Conservation (phyloP, 2,113 vertebrate genomes). For the rabbit (Oryctolagus cuniculus) region DNA sequence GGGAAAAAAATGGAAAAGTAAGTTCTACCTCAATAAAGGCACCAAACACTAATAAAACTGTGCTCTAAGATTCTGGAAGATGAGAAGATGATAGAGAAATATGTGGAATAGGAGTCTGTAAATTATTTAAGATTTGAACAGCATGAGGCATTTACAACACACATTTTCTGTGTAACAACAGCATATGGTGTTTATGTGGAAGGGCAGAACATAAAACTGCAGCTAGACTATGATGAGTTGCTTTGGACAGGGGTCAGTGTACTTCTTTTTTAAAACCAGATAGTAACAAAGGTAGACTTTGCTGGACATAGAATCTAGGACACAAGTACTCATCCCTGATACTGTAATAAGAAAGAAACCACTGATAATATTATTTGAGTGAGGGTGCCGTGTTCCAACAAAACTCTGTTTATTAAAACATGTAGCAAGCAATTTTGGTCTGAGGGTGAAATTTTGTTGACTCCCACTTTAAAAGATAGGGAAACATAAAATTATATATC, state of each 20-base stretch:
- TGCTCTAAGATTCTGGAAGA: neutral
- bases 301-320: neutral
- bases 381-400: neutral
- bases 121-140: neutral
- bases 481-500: neutral
- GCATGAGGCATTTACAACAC: neutral
- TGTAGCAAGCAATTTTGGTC: neutral
- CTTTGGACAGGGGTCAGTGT: neutral
- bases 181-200: neutral
- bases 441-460: neutral
- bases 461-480: neutral
- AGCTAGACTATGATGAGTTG: neutral
- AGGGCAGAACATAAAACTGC: neutral
- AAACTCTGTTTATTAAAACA: neutral
- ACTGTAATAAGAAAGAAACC: neutral
- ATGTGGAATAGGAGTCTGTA: neutral
- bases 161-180: neutral
- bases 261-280: neutral
- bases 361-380: neutral
- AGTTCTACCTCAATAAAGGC: neutral
- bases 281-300: neutral
- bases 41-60: neutral
- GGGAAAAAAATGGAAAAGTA: neutral
- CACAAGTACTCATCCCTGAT: neutral
- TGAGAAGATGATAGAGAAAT: neutral